Evolutionary conservation across 2,797 vertebrate genomes (phyloP).

Genomic region (Coreius guichenoti): DNA sequence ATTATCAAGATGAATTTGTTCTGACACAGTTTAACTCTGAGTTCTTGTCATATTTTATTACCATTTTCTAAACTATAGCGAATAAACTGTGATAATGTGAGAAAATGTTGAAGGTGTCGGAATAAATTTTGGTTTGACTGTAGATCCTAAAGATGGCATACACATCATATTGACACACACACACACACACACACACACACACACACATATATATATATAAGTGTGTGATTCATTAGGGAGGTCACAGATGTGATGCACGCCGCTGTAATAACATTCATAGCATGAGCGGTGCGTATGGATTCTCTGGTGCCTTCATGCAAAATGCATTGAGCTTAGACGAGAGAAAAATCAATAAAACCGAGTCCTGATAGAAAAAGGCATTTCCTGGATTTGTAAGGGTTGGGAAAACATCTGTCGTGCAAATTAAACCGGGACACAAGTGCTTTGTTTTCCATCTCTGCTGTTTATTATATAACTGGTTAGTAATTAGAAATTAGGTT

Average conservation of each 20-base stretch:
- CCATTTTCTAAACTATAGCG: no score
- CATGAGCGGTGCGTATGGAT: slow-evolving; percentile 17
- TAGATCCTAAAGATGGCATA: no score
- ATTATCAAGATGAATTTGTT: no score
- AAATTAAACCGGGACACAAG: background rate
- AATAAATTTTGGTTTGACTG: no score
- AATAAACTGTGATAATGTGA: no score
- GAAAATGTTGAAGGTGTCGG: no score
- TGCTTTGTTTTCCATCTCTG: slow-evolving; percentile 23
- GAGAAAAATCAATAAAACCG: slow-evolving; percentile 2
- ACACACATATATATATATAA: background rate
- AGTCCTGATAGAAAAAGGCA: background rate
- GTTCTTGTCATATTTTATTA: no score
- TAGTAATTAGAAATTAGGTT: slow-evolving; percentile 22
- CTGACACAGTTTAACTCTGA: no score
- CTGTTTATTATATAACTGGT: slow-evolving; percentile 52
- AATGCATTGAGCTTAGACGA: background rate
- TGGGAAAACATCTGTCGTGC: background rate
- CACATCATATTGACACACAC: background rate
- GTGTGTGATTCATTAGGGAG: background rate
- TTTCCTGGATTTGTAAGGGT: background rate
- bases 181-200: background rate
- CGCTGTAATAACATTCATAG: slow-evolving; percentile 10
- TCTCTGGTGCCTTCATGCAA: background rate
- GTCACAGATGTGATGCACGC: background rate